Base-by-base conservation (phyloP, 2,113 vertebrate genomes). In the Alouatta palliata region DNA sequence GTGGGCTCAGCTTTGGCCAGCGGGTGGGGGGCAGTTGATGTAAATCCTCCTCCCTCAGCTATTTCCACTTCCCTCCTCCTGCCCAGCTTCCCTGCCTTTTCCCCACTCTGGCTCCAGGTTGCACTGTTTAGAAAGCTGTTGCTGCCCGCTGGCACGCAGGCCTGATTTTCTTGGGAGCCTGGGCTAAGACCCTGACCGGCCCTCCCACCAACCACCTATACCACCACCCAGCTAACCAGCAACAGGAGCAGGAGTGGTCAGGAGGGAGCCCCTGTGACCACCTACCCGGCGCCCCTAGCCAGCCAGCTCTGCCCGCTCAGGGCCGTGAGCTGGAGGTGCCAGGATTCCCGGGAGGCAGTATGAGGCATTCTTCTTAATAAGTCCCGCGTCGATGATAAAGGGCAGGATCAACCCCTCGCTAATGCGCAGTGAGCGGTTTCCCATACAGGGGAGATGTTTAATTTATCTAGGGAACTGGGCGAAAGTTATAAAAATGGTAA, bases 401-500 rank as follows among this genome's bases (percentile, higher is more conserved):
- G 96, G 47, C 54, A 79, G 25, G 56, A 35, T 86, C n/a, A n/a
- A 20, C 5, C 47, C 90, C 77, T 70, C 0, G 0, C 25, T 32
- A 88, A 71, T 43, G 91, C 0, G 0, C 86, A 0, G 2, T 5
- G 52, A 92, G 85, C 2, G 0, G 47, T 73, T 79, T 0, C 3
- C 95, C 23, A 6, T 56, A 54, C 11, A 43, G 76, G 95, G 58
- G 85, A 96, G 85, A 85, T 0, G 2, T 45, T 96, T 95, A 86
- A 96, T 96, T 96, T 95, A 97, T 95, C 94, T 91, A 56, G 83
- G 94, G 84, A 95, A 96, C 89, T 90, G 70, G 95, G 93, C 23
- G 0, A 86, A 82, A 93, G 91, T 93, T 97, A 96, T 97, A 95
- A 96, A 97, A 95, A 96, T 96, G 95, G 93, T 95, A 90, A 97